Evolutionary conservation across 1,140 invertebrate genomes (phyloP), one percentile per base, ranked within the genome.

Genomic region (Hydropsyche tenuis): DNA sequence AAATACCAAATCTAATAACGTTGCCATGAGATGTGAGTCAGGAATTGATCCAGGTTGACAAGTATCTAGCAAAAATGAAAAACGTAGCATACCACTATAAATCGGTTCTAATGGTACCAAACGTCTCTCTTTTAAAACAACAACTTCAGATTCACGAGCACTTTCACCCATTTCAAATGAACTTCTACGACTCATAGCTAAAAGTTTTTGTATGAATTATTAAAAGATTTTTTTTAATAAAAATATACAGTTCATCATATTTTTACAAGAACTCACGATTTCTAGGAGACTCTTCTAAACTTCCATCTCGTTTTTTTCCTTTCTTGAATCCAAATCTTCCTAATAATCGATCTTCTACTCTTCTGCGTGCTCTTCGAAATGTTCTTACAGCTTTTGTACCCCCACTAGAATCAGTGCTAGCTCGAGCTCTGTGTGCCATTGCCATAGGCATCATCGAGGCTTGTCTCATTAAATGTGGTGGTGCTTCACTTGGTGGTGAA

Each of bases 11-110:
- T 99, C 96, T 37, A 99, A 83, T 51, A 97, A 85, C 7, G 97
- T 96, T n/a, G 95, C 96, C 79, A 99, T 90, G 42, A 99, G 88
- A 80, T 97, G 93, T 22, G 97, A 90, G 87, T 99, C 98, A 1
- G 98, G 98, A 51, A 99, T 90, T 0, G 93, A 90, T 14, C 98
- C 98, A 9, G 98, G 98, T 66, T 94, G 92, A 80, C 95, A 97
- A 27, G 94, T 96, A 83, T 99, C 97, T 71, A 99, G 81, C 5
- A 99, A 83, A 82, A 98, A 96, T 16, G 91, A 91, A 78, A 98
- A 91, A 72, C 95, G 85, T 23, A 91, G 83, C 84, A 96, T 92
- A 14, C 96, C 96, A 30, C 91, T 89, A 76, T 89, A 90, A 9
- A 98, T 86, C 0, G 91, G 87, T 60, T 88, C 86, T 0, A 89